Conservation (phyloP, 2,888 invertebrate genomes). For the Xestia sexstrigata region DNA sequence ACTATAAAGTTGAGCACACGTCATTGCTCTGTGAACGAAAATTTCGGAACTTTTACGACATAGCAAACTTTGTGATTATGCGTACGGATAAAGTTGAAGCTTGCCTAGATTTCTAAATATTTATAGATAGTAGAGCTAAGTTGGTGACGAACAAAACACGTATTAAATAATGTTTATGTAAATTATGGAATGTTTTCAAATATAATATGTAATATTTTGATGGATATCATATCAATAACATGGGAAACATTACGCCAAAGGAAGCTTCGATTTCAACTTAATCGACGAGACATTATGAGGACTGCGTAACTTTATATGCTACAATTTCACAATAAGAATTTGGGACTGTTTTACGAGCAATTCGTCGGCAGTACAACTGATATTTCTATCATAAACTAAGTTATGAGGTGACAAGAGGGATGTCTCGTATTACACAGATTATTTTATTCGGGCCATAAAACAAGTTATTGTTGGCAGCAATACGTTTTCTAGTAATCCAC, state of each 20-base stretch:
- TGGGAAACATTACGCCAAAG: slow-evolving; percentile 16
- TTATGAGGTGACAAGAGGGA: slow-evolving; percentile 41
- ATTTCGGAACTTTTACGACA: slow-evolving; percentile 40
- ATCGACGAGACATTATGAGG: slow-evolving; percentile 8
- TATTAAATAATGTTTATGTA: slow-evolving; percentile 12
- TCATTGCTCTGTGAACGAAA: slow-evolving; percentile 1
- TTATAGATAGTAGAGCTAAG: slow-evolving; percentile 21
- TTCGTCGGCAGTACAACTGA: slow-evolving; percentile 17
- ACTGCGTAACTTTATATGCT: slow-evolving; percentile 32
- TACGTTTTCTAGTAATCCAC: slow-evolving; percentile 20
- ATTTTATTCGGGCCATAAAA: slow-evolving; percentile 55
- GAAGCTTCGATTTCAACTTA: neutral
- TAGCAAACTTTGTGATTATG: slow-evolving; percentile 30
- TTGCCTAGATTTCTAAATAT: slow-evolving; percentile 31
- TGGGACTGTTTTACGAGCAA: slow-evolving; percentile 37
- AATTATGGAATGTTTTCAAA: slow-evolving; percentile 3
- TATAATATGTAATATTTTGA: slow-evolving; percentile 2
- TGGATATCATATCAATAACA: slow-evolving; percentile 15
- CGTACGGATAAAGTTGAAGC: neutral
- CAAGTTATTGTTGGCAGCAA: slow-evolving; percentile 41
- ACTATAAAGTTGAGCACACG: slow-evolving; percentile 28
- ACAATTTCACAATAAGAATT: slow-evolving; percentile 29
- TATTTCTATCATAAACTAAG: slow-evolving; percentile 43
- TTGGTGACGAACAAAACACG: slow-evolving; percentile 13
- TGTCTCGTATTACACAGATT: slow-evolving; percentile 42